phyloP scores from a whole-genome alignment of 2,113 vertebrate species.

The Chaetura pelagica region DNA sequence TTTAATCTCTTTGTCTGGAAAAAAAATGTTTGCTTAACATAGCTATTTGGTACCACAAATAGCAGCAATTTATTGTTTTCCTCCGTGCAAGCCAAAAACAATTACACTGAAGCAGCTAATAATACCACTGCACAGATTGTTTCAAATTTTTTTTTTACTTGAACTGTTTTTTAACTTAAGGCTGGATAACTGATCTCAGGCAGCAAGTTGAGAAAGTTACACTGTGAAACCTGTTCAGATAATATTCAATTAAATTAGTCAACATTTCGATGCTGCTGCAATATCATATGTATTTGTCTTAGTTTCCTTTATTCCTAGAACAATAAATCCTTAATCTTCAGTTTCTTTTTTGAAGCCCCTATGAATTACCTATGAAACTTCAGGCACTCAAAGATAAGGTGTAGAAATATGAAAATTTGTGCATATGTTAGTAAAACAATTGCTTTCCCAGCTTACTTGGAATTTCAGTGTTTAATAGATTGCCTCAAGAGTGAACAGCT shows the following conservation, averaged over 20 bases:
- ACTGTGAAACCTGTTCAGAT: neutral
- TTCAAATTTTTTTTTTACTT: neutral
- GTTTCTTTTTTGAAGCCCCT: neutral
- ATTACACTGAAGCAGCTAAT: neutral
- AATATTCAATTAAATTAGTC: neutral
- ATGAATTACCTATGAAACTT: neutral
- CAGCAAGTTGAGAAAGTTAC: neutral
- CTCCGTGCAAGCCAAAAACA: neutral
- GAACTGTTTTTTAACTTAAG: neutral
- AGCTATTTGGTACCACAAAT: neutral
- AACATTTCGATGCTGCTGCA: neutral
- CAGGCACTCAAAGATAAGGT: neutral
- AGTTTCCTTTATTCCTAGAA: neutral
- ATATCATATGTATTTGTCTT: neutral
- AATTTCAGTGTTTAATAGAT: neutral
- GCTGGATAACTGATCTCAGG: neutral
- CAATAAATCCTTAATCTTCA: neutral
- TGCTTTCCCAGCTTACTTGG: neutral
- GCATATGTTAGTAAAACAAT: neutral
- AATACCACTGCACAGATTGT: neutral
- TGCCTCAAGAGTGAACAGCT: neutral
- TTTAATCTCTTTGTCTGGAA: slow-evolving; percentile 5
- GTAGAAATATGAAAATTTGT: neutral
- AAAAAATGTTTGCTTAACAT: neutral
- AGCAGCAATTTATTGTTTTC: neutral